Evolutionary conservation across 2,797 vertebrate species (phyloP).

Genomic region (Enteromius unitaeniatus): DNA sequence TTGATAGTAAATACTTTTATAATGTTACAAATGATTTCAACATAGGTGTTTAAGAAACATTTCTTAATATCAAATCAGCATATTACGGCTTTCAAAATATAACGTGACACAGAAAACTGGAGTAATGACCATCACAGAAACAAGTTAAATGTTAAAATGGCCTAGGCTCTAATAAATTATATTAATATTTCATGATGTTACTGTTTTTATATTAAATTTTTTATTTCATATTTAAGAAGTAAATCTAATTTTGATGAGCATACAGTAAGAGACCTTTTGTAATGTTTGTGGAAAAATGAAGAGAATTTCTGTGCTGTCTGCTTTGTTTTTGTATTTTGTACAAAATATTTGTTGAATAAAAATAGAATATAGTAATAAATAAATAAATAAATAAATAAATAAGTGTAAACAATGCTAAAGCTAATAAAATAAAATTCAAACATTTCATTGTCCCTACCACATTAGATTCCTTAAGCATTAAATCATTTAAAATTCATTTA

Average conservation of each 20-base stretch:
- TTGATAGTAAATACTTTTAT: background rate
- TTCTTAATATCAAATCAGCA: background rate
- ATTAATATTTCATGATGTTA: background rate
- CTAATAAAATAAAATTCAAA: background rate
- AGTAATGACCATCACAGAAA: background rate
- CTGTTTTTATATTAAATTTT: background rate
- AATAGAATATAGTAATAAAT: background rate
- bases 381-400: background rate
- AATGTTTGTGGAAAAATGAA: background rate
- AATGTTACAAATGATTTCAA: background rate
- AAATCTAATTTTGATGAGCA: background rate
- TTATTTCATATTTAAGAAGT: background rate
- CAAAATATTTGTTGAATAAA: background rate
- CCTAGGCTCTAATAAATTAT: background rate
- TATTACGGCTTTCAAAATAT: background rate
- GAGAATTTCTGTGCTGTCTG: no score
- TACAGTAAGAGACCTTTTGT: background rate
- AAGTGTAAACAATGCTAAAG: background rate
- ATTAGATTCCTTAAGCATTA: background rate
- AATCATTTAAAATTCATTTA: background rate
- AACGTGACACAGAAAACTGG: background rate
- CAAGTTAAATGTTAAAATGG: background rate
- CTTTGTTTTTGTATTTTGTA: background rate
- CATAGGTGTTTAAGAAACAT: background rate
- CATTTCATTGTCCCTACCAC: background rate